phyloP scores from a whole-genome alignment of 2,113 vertebrate genomes.

The Otocyon megalotis region DNA sequence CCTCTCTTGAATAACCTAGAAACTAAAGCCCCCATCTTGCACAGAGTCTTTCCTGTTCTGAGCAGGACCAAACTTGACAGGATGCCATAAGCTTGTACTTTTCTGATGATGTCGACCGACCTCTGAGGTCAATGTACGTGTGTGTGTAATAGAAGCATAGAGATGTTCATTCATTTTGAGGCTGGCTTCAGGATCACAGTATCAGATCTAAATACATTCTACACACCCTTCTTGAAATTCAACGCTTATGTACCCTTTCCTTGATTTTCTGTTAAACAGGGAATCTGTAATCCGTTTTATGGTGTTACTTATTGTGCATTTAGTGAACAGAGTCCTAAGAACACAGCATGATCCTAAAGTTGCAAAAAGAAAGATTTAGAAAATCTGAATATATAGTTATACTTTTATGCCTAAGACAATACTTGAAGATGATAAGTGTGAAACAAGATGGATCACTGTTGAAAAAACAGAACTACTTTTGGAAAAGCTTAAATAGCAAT shows the following conservation, averaged over 20 bases:
- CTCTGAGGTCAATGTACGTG: neutral
- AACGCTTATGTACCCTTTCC: neutral
- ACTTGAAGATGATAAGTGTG: neutral
- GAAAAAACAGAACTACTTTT: neutral
- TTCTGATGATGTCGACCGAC: slow-evolving; percentile 11
- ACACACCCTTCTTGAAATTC: neutral
- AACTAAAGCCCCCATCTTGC: neutral
- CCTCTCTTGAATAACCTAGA: neutral
- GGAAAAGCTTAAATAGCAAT: neutral
- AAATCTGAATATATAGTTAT: neutral
- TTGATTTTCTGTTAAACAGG: neutral
- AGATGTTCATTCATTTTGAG: slow-evolving; percentile 22
- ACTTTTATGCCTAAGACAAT: neutral
- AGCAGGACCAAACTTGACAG: neutral
- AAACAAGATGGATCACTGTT: neutral
- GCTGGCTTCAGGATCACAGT: neutral
- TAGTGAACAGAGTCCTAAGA: neutral
- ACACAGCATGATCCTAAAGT: neutral
- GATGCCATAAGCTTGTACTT: slow-evolving; percentile 51
- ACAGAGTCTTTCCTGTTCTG: slow-evolving; percentile 4
- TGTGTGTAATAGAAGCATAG: neutral
- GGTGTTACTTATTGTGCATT: neutral
- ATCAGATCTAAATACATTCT: neutral
- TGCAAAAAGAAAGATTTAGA: neutral
- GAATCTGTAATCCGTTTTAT: neutral